phyloP scores from a whole-genome alignment of 2,888 invertebrate species.

The Hypercompe scribonia region DNA sequence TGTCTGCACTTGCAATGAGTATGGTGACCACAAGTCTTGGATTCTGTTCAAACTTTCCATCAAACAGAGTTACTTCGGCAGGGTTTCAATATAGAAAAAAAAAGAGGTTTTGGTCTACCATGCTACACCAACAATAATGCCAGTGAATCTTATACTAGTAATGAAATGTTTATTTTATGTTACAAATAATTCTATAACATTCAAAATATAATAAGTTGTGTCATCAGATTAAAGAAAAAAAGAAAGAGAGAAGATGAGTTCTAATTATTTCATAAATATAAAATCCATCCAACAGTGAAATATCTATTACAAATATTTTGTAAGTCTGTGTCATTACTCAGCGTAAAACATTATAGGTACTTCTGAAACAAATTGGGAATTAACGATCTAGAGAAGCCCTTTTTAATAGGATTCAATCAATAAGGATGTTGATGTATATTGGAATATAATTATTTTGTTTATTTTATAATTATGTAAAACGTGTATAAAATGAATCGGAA shows the following conservation, averaged over 20 bases:
- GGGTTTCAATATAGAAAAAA: too few species aligned
- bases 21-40: too few species aligned
- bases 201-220: background rate
- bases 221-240: too few species aligned
- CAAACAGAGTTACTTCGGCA: too few species aligned
- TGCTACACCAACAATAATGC: too few species aligned
- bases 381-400: conserved; percentile 18
- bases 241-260: too few species aligned
- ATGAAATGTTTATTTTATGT: background rate
- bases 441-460: conserved; percentile 8
- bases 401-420: conserved; percentile 25
- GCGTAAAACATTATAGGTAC: conserved; percentile 23
- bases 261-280: background rate
- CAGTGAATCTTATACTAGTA: too few species aligned
- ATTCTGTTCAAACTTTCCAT: too few species aligned
- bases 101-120: too few species aligned
- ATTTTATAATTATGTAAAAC: conserved; percentile 13
- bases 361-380: conserved; percentile 23
- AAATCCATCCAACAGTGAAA: conserved; percentile 5
- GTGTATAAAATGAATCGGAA: background rate
- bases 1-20: too few species aligned
- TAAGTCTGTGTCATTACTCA: conserved; percentile 12
- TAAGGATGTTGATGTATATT: conserved; percentile 1
- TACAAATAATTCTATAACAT: background rate
- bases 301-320: conserved; percentile 16